A percentile compares a stretch with the other conserved stretches of the same genome.
Conservation (phyloP, 2,113 vertebrate genomes). For the Himantopus leucocephalus region DNA sequence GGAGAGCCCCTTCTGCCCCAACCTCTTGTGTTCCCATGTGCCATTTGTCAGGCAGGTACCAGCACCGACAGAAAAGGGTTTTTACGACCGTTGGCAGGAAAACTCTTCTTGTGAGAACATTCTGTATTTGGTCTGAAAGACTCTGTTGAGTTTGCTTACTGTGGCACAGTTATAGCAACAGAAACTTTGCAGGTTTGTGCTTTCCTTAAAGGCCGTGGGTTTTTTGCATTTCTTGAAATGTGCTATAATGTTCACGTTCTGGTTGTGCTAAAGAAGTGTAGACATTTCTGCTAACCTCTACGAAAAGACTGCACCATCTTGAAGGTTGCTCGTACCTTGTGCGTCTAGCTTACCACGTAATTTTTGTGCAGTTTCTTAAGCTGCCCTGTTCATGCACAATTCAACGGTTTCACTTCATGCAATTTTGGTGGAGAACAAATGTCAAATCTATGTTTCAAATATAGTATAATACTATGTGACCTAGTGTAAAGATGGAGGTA, state of each 20-base stretch:
- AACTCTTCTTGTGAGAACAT: neutral
- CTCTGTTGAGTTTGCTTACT: neutral
- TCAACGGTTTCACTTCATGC: neutral
- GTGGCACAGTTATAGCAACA: neutral
- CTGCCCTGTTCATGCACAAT: neutral
- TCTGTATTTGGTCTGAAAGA: neutral
- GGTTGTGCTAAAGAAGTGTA: neutral
- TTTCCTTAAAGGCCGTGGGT: neutral
- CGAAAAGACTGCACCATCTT: neutral
- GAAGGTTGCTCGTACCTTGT: accelerated
- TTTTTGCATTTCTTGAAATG: neutral
- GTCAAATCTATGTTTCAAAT: neutral
- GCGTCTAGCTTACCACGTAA: neutral
- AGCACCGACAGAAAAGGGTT: neutral
- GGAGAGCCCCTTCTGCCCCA: neutral
- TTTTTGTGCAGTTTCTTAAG: neutral
- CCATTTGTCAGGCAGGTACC: neutral
- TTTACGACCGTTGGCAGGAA: neutral
- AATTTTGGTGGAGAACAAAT: neutral
- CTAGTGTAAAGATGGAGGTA: neutral
- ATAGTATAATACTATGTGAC: neutral
- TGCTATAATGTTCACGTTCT: accelerated
- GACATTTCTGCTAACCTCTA: neutral
- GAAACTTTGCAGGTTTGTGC: neutral
- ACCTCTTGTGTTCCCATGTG: neutral